These are phyloP conservation scores for Drosophila suboccidentalis DNA, from an alignment of 2,888 invertebrate genomes.

Conservation along the genomic window DNA sequence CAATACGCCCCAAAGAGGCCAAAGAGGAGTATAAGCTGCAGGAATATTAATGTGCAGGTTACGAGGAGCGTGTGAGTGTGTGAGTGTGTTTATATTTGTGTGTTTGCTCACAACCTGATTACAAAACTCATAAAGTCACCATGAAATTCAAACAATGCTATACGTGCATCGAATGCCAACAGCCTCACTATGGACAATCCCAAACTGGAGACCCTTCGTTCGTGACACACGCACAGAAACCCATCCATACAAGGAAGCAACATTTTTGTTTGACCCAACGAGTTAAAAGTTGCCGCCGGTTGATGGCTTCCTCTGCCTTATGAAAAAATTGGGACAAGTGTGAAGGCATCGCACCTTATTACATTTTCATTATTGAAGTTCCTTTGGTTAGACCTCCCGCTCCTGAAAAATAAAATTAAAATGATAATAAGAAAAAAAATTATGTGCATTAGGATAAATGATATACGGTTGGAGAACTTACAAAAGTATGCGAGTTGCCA, in stretches of 20 bases:
- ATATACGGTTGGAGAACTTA: conserved; percentile 38
- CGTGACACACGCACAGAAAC: conserved; percentile 27
- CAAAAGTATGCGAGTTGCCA: conserved; percentile 48
- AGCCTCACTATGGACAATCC: conserved; percentile 39
- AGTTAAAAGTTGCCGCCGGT: conserved; percentile 51
- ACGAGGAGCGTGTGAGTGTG: conserved; percentile 28
- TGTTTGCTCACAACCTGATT: conserved; percentile 73
- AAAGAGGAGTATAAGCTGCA: conserved; percentile 31
- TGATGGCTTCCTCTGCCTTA: conserved; percentile 15
- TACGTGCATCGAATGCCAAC: conserved; percentile 75
- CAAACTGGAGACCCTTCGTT: conserved; percentile 17
- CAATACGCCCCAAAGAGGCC: conserved; percentile 44
- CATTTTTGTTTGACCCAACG: conserved; percentile 74
- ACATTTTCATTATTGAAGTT: conserved; percentile 76
- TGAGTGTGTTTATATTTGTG: conserved; percentile 43
- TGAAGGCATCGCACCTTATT: conserved; percentile 64
- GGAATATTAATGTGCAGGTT: conserved; percentile 64
- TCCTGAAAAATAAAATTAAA: conserved; percentile 11
- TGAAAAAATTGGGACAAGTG: conserved; percentile 36
- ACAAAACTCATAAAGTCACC: conserved; percentile 82
- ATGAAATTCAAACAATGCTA: conserved; percentile 82
- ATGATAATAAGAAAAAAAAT: conserved; percentile 35
- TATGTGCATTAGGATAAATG: conserved; percentile 34
- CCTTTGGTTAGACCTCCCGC: conserved; percentile 56
- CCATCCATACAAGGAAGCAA: conserved; percentile 66